These are phyloP conservation scores for Brevimyrus niger DNA, from an alignment of 2,113 vertebrate genomes.

Conservation along the genomic window DNA sequence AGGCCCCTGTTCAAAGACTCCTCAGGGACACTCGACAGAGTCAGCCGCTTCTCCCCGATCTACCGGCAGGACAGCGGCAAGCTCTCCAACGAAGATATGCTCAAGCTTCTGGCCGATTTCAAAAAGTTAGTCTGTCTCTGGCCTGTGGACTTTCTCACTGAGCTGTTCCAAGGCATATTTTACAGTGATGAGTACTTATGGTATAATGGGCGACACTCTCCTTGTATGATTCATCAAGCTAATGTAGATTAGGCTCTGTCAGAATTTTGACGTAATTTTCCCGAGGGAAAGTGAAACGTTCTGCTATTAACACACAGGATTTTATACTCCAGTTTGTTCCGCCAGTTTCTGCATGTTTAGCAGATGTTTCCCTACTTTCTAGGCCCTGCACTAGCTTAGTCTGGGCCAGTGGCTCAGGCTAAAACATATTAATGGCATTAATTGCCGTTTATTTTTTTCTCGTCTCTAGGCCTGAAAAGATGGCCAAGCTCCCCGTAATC, in stretches of 20 bases:
- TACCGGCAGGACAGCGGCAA: constrained; percentile 95
- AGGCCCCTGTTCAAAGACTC: constrained; percentile 89
- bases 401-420: background rate
- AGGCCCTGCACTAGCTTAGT: background rate
- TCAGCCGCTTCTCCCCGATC: constrained; percentile 80
- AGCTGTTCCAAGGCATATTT: background rate
- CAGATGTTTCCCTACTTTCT: background rate
- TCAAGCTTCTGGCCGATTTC: constrained; percentile 90
- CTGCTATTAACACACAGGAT: background rate
- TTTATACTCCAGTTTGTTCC: background rate
- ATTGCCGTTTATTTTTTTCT: constrained; percentile 10
- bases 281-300: background rate
- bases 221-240: background rate
- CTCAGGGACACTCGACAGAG: constrained; percentile 86
- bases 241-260: background rate
- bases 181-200: background rate
- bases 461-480: constrained; percentile 81
- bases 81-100: constrained; percentile 91
- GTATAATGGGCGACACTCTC: background rate
- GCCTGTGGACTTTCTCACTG: background rate
- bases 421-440: background rate
- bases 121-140: constrained; percentile 71
- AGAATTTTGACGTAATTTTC: background rate
- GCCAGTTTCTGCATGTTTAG: background rate
- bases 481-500: constrained; percentile 93